phyloP scores from a whole-genome alignment of 2,888 invertebrate genomes.

The Cyrtodaria siliqua region DNA sequence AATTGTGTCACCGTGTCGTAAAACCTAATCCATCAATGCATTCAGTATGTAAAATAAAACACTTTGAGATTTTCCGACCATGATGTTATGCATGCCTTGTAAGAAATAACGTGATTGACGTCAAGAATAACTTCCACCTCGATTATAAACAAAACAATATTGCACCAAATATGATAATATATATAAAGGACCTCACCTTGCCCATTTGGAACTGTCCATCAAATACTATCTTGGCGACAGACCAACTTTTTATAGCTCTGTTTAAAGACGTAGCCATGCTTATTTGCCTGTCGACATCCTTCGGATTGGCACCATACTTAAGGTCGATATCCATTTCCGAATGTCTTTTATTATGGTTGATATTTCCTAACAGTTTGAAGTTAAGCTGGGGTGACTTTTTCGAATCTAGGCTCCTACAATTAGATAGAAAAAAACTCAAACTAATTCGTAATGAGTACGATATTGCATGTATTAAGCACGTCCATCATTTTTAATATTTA shows the following conservation, averaged over 20 bases:
- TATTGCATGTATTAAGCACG: no score
- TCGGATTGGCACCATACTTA: constrained; percentile 63
- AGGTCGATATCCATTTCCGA: constrained; percentile 60
- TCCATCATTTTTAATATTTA: no score
- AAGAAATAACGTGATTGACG: no score
- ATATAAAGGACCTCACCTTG: constrained; percentile 27
- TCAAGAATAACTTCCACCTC: no score
- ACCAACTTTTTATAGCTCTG: constrained; percentile 42
- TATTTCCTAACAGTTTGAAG: constrained; percentile 49
- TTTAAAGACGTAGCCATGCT: constrained; percentile 45
- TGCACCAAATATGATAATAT: no score
- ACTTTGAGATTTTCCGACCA: no score
- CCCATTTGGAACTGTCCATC: constrained; percentile 44
- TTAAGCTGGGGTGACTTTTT: constrained; percentile 53
- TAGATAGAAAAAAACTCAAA: background rate
- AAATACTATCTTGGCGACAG: constrained; percentile 20
- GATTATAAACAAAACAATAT: no score
- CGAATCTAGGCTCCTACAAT: constrained; percentile 58
- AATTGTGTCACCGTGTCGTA: no score
- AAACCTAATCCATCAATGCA: no score
- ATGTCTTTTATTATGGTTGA: constrained; percentile 63
- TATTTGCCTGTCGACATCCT: constrained; percentile 61
- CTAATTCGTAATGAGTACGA: no score
- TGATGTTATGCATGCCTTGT: no score
- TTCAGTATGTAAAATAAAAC: no score